These are phyloP conservation scores for Cyprinus carpio DNA, from an alignment of 2,113 vertebrate species.

Conservation along the genomic window DNA sequence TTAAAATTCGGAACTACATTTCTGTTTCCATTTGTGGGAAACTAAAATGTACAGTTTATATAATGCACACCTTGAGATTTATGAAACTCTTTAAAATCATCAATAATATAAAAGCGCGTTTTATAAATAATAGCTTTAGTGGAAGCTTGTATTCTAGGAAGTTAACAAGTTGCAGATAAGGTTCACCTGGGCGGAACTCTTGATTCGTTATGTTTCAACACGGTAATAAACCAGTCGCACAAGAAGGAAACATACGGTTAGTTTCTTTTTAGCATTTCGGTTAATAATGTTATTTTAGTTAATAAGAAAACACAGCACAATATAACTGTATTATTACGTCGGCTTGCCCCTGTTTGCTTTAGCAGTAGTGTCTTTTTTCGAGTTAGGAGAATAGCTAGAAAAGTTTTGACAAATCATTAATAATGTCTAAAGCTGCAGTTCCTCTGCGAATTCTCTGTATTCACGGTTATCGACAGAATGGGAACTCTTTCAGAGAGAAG, in stretches of 20 bases:
- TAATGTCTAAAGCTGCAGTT: background rate
- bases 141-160: background rate
- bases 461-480: constrained; percentile 89
- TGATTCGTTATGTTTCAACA: constrained; percentile 33
- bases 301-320: background rate
- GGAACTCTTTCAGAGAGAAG: constrained; percentile 80
- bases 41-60: no score
- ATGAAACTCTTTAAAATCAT: no score
- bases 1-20: background rate
- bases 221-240: background rate
- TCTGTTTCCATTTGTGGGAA: background rate
- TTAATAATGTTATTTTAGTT: background rate
- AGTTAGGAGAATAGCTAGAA: background rate
- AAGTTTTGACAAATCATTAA: constrained; percentile 27
- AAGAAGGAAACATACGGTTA: background rate
- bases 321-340: background rate
- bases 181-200: constrained; percentile 20
- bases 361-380: background rate
- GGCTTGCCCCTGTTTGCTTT: background rate
- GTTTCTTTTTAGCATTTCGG: background rate
- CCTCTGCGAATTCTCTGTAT: constrained; percentile 81
- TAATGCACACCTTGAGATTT: background rate
- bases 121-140: background rate
- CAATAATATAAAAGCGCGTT: no score
- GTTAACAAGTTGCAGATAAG: background rate